phyloP scores from a whole-genome alignment of 2,888 invertebrate species.

The Pilophorus perplexus region DNA sequence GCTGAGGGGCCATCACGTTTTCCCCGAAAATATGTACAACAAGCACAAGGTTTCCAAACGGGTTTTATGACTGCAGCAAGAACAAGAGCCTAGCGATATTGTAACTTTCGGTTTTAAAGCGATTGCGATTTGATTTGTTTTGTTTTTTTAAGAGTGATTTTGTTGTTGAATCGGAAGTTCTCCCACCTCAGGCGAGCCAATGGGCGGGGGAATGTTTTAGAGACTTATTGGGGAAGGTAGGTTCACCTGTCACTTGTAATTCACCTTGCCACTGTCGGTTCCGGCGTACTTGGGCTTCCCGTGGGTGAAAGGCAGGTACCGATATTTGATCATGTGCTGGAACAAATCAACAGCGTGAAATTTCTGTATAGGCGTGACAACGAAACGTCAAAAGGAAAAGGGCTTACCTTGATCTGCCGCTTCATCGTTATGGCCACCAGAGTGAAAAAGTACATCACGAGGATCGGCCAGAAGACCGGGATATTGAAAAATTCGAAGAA shows the following conservation, averaged over 20 bases:
- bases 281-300: slow-evolving; percentile 94
- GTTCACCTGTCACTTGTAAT: slow-evolving; percentile 50
- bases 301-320: slow-evolving; percentile 97
- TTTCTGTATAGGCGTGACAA: too few species aligned
- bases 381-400: slow-evolving; percentile 50
- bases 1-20: too few species aligned
- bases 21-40: too few species aligned
- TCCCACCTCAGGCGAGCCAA: not conserved
- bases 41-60: too few species aligned
- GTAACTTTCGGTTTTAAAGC: not conserved
- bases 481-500: slow-evolving; percentile 98
- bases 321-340: slow-evolving; percentile 99
- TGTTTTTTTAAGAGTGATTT: too few species aligned
- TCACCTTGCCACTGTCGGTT: slow-evolving; percentile 55
- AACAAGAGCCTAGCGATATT: slow-evolving; percentile 1
- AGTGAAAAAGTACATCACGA: slow-evolving; percentile 99
- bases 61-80: too few species aligned
- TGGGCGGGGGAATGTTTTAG: slow-evolving; percentile 25
- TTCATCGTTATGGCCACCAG: slow-evolving; percentile 99
- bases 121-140: too few species aligned
- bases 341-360: slow-evolving; percentile 1
- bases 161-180: too few species aligned
- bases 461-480: slow-evolving; percentile 99
- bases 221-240: slow-evolving; percentile 23
- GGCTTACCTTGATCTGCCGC: slow-evolving; percentile 90